A percentile compares a stretch with the other conserved stretches of the same genome.
These are phyloP conservation scores for Zelostemma sp. DNA, from an alignment of 1,140 invertebrate species.

Conservation along the genomic window DNA sequence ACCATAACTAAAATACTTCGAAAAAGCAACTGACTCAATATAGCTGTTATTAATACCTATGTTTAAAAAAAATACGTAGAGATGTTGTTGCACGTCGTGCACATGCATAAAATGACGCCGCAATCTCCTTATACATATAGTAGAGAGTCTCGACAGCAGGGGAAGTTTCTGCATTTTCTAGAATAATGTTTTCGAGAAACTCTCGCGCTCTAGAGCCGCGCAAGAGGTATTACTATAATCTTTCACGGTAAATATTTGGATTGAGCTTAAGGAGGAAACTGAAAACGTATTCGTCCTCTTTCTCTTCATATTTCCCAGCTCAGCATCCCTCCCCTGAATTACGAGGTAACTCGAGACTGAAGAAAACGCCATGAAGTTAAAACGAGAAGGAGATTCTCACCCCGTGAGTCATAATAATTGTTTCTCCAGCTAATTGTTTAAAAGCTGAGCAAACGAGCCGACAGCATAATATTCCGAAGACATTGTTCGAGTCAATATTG, in stretches of 20 bases:
- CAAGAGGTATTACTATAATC: constrained; percentile 49
- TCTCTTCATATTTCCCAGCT: background rate
- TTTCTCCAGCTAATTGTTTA: constrained; percentile 64
- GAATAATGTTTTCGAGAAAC: constrained; percentile 22
- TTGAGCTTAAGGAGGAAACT: constrained; percentile 42
- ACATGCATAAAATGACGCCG: too few species aligned
- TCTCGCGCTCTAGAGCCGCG: constrained; percentile 17
- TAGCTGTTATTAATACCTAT: too few species aligned
- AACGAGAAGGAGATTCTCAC: constrained; percentile 27
- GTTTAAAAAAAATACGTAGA: too few species aligned
- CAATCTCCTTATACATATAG: background rate
- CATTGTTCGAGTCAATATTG: constrained; percentile 64
- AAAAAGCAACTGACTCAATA: too few species aligned
- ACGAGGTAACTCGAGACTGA: constrained; percentile 1
- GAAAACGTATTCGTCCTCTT: constrained; percentile 37
- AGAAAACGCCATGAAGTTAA: constrained; percentile 18
- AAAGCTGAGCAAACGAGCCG: constrained; percentile 59
- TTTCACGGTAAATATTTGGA: constrained; percentile 56
- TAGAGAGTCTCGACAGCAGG: background rate
- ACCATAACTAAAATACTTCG: too few species aligned
- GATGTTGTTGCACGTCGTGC: too few species aligned
- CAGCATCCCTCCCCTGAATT: constrained; percentile 7
- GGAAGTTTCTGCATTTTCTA: constrained; percentile 28
- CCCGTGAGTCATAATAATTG: constrained; percentile 48
- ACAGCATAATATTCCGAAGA: constrained; percentile 48